Conservation (phyloP, 92 coral and sea anemone species). For the Micromussa lordhowensis region DNA sequence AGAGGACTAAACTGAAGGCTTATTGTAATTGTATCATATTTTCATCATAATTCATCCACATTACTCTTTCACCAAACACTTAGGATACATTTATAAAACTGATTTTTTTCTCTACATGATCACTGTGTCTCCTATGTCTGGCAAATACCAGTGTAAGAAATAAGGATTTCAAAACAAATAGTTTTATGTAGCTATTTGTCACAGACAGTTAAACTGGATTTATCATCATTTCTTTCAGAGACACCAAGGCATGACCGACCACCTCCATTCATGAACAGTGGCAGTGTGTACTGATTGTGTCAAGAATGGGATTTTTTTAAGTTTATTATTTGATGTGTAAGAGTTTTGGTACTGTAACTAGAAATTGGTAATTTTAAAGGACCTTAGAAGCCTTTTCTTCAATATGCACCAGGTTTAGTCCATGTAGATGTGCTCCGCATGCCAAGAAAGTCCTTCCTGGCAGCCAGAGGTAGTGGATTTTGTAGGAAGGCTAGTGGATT, state of each 20-base stretch:
- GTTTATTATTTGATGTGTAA: background rate
- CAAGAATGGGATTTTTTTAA: background rate
- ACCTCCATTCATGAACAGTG: constrained; percentile 72
- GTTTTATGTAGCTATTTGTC: background rate
- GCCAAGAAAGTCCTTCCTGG: too few species aligned
- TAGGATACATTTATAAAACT: background rate
- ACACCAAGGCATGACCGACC: constrained; percentile 48
- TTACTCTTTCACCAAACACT: background rate
- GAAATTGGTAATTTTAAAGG: background rate
- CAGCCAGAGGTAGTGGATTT: too few species aligned
- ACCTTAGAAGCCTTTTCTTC: too few species aligned
- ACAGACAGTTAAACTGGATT: background rate
- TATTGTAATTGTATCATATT: background rate
- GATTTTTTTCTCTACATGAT: background rate
- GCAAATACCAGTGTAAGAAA: background rate
- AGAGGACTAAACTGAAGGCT: background rate
- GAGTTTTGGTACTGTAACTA: background rate
- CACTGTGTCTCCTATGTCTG: too few species aligned
- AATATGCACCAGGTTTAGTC: too few species aligned
- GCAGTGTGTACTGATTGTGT: constrained; percentile 52
- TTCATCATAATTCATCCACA: background rate
- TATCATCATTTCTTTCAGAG: background rate
- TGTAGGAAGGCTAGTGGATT: too few species aligned
- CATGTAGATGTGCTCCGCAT: too few species aligned
- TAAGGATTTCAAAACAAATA: too few species aligned